Conservation (phyloP, 2,797 vertebrate species). For the Sciurus carolinensis region DNA sequence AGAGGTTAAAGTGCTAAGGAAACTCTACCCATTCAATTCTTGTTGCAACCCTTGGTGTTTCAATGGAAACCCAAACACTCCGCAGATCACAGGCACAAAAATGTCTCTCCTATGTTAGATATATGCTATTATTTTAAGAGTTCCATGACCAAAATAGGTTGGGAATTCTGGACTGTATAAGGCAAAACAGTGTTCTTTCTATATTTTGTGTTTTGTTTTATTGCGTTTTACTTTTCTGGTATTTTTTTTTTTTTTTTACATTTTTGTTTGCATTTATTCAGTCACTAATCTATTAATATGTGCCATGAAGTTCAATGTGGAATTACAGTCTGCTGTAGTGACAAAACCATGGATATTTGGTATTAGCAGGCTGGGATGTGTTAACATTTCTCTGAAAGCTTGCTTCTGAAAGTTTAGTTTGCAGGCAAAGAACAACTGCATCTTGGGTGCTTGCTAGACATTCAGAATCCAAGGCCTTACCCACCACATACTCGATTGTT, state of each 20-base stretch:
- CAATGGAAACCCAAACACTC: neutral
- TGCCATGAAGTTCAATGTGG: neutral
- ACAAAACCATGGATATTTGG: slow-evolving; percentile 1
- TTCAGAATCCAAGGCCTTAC: neutral
- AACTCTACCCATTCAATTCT: too few relatives aligned
- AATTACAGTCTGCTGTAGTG: neutral
- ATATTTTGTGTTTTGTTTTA: neutral
- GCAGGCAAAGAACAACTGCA: neutral
- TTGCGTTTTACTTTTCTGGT: neutral
- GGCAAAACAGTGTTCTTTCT: neutral
- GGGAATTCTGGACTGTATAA: neutral
- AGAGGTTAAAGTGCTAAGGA: neutral
- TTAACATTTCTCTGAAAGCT: neutral
- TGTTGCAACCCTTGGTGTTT: neutral
- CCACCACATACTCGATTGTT: neutral
- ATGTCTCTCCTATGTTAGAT: neutral
- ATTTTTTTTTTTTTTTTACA: neutral
- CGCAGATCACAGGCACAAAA: neutral
- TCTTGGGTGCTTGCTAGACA: neutral
- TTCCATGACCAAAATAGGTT: neutral
- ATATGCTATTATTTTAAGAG: neutral
- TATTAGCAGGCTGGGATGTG: neutral
- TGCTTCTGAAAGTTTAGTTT: neutral
- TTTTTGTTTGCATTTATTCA: neutral
- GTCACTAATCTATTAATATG: neutral